Evolutionary conservation across 1,140 invertebrate species (phyloP), one percentile per base, ranked within the genome.

Genomic region (Formica exsecta): DNA sequence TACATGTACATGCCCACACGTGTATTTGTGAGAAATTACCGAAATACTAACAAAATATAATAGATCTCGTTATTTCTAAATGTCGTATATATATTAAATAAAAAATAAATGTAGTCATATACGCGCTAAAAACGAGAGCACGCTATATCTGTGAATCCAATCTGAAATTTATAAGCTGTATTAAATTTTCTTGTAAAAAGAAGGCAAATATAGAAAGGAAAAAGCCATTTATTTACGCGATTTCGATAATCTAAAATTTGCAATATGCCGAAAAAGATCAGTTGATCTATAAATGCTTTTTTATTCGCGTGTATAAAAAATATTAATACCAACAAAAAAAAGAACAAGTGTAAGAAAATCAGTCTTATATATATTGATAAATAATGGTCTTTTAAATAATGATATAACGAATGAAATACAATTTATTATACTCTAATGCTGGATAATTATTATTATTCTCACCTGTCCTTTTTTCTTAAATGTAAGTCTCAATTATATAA

Each of bases 391-490:
- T 83, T 83, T 74, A 83, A 54, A 7, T 48, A 48, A 73, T 59
- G 62, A 73, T 83, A 74, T 74, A 83, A 81, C 25, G 64, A 77
- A 70, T 64, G 65, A 71, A 86, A 71, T 74, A 80, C 75, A 79
- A 75, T 74, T 75, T 71, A 89, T 87, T 74, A 77, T 62, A 77
- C 3, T 9, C 83, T 74, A 29, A 84, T 62, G n/a, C 44, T 64
- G 29, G 19, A 7, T 83, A 38, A 16, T 83, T 61, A 25, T 85
- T 76, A 79, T 61, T 83, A n/a, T 74, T 74, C 7, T 36, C 19
- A 81, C 79, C 79, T 36, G 22, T 74, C 61, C 38, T 6, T 38
- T 77, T 71, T 87, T 59, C 25, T 70, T 65, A 36, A 59, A 83
- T 22, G 9, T 62, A 41, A 38, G 38, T 16, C 59, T 71, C 19